Percentiles rank a stretch among this genome's conserved stretches.
phyloP scores from a whole-genome alignment of 2,888 invertebrate species.

The Cataglyphis albicans region DNA sequence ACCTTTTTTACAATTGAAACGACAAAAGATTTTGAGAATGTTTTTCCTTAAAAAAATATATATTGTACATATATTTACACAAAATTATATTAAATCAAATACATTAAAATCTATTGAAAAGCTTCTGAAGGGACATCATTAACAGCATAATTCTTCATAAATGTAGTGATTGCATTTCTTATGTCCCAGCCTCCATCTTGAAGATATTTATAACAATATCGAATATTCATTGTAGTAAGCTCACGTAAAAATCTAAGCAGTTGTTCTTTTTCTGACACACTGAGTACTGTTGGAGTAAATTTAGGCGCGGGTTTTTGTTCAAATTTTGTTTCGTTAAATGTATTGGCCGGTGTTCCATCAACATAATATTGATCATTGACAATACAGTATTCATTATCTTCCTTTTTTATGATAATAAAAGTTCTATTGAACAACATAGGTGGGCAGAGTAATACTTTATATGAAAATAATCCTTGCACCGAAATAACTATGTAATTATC shows the following conservation, averaged over 20 bases:
- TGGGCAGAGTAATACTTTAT: conserved; percentile 76
- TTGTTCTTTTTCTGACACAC: conserved; percentile 81
- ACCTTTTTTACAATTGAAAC: conserved; percentile 52
- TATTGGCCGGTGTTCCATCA: conserved; percentile 75
- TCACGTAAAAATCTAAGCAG: conserved; percentile 79
- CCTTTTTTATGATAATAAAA: conserved; percentile 80
- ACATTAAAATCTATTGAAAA: conserved; percentile 65
- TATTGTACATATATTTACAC: conserved; percentile 9
- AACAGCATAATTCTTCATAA: conserved; percentile 81
- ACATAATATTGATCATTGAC: conserved; percentile 84
- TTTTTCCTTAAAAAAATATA: neutral
- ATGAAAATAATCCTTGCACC: conserved; percentile 82
- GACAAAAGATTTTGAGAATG: neutral
- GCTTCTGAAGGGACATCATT: conserved; percentile 82
- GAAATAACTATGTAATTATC: conserved; percentile 76
- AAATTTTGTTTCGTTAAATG: conserved; percentile 63
- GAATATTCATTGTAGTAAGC: conserved; percentile 81
- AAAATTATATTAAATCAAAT: neutral
- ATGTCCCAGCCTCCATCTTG: conserved; percentile 81
- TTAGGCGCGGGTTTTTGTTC: conserved; percentile 68
- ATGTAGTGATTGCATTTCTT: conserved; percentile 80
- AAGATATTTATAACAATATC: conserved; percentile 77
- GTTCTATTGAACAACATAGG: conserved; percentile 82
- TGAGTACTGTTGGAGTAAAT: conserved; percentile 79
- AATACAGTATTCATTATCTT: conserved; percentile 83